phyloP scores from a whole-genome alignment of 2,797 vertebrate species.

The Tokudaia tokunoshimensis region DNA sequence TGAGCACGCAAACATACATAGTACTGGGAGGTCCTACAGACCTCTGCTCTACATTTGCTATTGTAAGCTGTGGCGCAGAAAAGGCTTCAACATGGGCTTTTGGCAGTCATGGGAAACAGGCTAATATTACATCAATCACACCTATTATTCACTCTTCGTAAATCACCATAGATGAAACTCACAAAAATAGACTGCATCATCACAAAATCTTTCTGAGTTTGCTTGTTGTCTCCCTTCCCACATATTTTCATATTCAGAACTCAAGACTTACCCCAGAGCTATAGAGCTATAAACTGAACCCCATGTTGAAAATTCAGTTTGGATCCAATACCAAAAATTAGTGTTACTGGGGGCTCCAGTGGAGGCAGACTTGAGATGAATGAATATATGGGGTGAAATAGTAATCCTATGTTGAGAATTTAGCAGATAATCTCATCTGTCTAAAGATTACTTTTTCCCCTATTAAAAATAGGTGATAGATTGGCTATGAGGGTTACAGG shows the following conservation, averaged over 20 bases:
- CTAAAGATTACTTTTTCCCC: neutral
- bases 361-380: neutral
- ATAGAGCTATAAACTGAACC: conserved; percentile 1
- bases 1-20: neutral
- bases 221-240: neutral
- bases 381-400: neutral
- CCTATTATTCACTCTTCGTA: neutral
- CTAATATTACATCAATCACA: neutral
- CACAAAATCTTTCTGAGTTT: conserved; percentile 6
- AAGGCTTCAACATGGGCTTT: neutral
- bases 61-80: neutral
- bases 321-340: neutral
- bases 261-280: neutral
- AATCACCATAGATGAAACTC: neutral
- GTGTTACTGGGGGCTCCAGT: neutral
- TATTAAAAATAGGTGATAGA: neutral
- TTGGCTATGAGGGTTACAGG: neutral
- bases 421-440: neutral
- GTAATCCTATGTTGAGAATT: neutral
- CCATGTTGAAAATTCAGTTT: neutral
- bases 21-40: neutral
- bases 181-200: neutral
- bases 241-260: neutral
- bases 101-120: neutral
- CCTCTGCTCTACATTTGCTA: neutral